phyloP scores from a whole-genome alignment of 1,140 invertebrate genomes.

The Maniola jurtina region DNA sequence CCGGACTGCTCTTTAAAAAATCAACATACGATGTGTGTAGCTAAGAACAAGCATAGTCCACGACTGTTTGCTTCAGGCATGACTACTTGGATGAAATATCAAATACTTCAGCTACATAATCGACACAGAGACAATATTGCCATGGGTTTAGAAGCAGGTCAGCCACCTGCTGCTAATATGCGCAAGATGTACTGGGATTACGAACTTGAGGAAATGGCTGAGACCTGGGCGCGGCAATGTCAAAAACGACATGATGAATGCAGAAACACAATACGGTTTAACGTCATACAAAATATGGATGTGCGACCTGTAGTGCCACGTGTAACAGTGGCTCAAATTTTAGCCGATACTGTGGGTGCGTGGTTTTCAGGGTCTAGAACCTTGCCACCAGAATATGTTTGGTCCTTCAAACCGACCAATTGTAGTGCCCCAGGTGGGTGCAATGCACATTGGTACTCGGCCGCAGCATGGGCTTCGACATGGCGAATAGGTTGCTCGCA shows the following conservation, averaged over 20 bases:
- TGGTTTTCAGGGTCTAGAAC: slow-evolving; percentile 67
- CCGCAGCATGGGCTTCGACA: slow-evolving; percentile 64
- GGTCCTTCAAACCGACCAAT: slow-evolving; percentile 57
- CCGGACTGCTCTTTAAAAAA: slow-evolving; percentile 65
- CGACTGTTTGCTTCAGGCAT: slow-evolving; percentile 64
- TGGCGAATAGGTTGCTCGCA: slow-evolving; percentile 71
- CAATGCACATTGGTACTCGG: slow-evolving; percentile 65
- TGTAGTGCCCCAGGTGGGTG: slow-evolving; percentile 62
- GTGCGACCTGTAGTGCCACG: slow-evolving; percentile 55
- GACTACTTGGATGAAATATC: slow-evolving; percentile 70
- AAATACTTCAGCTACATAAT: slow-evolving; percentile 63
- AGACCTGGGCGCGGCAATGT: slow-evolving; percentile 67
- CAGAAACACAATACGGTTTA: slow-evolving; percentile 65
- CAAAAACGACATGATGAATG: slow-evolving; percentile 70
- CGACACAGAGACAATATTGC: slow-evolving; percentile 68
- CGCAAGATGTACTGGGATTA: slow-evolving; percentile 73
- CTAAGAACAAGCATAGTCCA: slow-evolving; percentile 51
- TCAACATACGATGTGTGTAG: slow-evolving; percentile 64
- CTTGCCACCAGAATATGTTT: slow-evolving; percentile 55
- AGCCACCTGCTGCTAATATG: slow-evolving; percentile 69
- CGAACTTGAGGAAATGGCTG: slow-evolving; percentile 66
- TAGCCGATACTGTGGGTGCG: slow-evolving; percentile 61
- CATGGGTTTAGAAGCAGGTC: slow-evolving; percentile 64
- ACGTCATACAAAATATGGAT: slow-evolving; percentile 69
- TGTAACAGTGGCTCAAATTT: slow-evolving; percentile 64